phyloP scores from a whole-genome alignment of 2,888 invertebrate genomes.

The Melieria crassipennis region DNA sequence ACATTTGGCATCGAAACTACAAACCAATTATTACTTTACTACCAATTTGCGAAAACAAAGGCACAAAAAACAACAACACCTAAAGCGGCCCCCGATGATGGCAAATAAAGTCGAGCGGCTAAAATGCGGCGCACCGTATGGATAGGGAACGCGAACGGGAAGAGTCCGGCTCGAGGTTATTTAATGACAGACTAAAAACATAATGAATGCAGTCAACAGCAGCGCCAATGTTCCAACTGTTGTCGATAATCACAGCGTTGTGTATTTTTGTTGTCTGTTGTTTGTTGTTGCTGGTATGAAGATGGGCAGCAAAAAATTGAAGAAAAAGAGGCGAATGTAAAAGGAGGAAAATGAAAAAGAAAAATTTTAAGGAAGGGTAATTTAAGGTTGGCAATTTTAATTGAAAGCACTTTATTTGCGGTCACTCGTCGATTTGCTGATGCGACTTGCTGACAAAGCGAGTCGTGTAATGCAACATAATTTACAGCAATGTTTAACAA shows the following conservation, averaged over 20 bases:
- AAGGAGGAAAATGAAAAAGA: not conserved
- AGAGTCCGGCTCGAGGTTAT: slow-evolving; percentile 28
- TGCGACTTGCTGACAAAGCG: slow-evolving; percentile 30
- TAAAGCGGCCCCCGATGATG: slow-evolving; percentile 21
- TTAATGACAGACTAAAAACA: slow-evolving; percentile 36
- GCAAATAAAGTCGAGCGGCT: slow-evolving; percentile 13
- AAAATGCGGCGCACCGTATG: slow-evolving; percentile 9
- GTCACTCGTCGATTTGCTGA: slow-evolving; percentile 23
- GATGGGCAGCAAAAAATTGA: not conserved
- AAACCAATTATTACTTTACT: slow-evolving; percentile 62
- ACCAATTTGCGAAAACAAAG: slow-evolving; percentile 53
- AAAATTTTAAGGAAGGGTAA: slow-evolving; percentile 17
- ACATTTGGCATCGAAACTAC: slow-evolving; percentile 39
- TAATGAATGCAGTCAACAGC: slow-evolving; percentile 38
- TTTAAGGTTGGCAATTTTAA: slow-evolving; percentile 29
- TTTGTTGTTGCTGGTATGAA: too few species aligned
- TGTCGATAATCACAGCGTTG: too few species aligned
- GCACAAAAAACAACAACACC: slow-evolving; percentile 15
- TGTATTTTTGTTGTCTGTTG: too few species aligned
- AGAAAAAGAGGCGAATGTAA: not conserved
- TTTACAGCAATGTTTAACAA: slow-evolving; percentile 32
- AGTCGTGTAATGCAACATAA: slow-evolving; percentile 30
- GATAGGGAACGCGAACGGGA: slow-evolving; percentile 17
- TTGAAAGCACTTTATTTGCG: slow-evolving; percentile 33
- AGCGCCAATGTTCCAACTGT: not conserved